Percentiles rank a stretch among this genome's conserved stretches.
Evolutionary conservation across 2,797 vertebrate genomes (phyloP).

Genomic region (Enteromius afrohamiltoni): DNA sequence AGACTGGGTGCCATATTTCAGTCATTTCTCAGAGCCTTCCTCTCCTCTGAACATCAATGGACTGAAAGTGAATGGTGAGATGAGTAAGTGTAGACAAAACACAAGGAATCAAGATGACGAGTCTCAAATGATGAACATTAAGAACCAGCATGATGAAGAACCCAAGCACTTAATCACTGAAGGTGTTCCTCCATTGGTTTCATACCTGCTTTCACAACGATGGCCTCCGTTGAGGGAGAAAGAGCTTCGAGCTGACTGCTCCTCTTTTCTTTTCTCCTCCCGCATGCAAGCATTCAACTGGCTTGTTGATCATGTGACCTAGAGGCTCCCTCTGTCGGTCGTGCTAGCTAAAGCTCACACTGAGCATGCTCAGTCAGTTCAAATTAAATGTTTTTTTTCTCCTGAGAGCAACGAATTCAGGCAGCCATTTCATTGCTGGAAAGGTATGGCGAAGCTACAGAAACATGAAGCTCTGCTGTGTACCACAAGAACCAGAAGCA

Average conservation of each 20-base stretch:
- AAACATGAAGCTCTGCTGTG: conserved; percentile 8
- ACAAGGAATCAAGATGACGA: conserved; percentile 52
- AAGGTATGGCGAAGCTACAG: conserved; percentile 33
- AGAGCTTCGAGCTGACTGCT: conserved; percentile 77
- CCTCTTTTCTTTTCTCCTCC: conserved; percentile 77
- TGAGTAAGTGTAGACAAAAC: conserved; percentile 51
- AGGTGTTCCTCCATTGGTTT: conserved; percentile 72
- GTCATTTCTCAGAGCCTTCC: conserved; percentile 42
- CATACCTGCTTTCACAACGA: conserved; percentile 82
- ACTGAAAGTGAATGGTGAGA: conserved; percentile 55
- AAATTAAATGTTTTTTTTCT: conserved; percentile 68
- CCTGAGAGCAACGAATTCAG: conserved; percentile 63
- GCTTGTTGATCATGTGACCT: conserved; percentile 77
- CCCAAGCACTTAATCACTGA: conserved; percentile 61
- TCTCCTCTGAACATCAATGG: conserved; percentile 57
- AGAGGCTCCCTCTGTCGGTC: conserved; percentile 81
- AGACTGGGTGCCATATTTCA: conserved; percentile 35
- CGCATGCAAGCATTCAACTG: conserved; percentile 77
- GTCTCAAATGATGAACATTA: conserved; percentile 64
- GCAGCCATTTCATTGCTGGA: conserved; percentile 58
- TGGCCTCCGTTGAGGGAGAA: conserved; percentile 79
- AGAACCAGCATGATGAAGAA: conserved; percentile 65
- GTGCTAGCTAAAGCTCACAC: conserved; percentile 75
- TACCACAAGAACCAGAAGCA: conserved; percentile 41
- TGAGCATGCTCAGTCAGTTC: conserved; percentile 79